A percentile compares a stretch with the other conserved stretches of the same genome.
Evolutionary conservation across 2,888 invertebrate genomes (phyloP).

Genomic region (Phania funesta): DNA sequence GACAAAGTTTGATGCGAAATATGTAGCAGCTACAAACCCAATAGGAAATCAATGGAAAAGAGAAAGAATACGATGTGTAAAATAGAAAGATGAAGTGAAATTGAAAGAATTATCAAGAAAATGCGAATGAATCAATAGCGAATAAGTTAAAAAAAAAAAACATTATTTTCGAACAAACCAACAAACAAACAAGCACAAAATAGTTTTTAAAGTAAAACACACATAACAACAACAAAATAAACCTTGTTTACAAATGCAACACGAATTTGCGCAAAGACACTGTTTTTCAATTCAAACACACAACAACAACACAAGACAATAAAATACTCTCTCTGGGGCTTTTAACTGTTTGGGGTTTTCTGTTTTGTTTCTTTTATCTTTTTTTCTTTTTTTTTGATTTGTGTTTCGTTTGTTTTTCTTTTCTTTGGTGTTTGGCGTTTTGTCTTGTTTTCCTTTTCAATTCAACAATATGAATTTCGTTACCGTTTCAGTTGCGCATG

Average conservation of each 20-base stretch:
- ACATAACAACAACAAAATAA: constrained; percentile 16
- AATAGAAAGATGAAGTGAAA: constrained; percentile 24
- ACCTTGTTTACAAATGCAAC: constrained; percentile 52
- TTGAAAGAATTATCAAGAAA: constrained; percentile 18
- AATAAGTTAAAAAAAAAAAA: neutral
- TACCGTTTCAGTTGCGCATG: constrained; percentile 68
- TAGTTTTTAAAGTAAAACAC: constrained; percentile 9
- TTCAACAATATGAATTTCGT: constrained; percentile 59
- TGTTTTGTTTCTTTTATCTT: neutral
- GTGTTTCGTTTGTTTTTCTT: constrained; percentile 12
- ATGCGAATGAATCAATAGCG: constrained; percentile 37
- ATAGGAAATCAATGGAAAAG: constrained; percentile 8
- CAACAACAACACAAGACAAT: constrained; percentile 21
- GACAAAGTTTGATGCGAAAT: constrained; percentile 11
- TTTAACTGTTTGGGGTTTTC: neutral
- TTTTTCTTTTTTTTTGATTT: neutral
- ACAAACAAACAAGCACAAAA: neutral
- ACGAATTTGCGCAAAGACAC: constrained; percentile 39
- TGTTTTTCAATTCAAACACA: constrained; percentile 29
- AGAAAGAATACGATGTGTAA: constrained; percentile 18
- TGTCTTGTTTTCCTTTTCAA: neutral
- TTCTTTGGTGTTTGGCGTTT: constrained; percentile 7
- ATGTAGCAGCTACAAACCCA: neutral
- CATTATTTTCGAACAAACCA: neutral
- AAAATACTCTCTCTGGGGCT: constrained; percentile 4